These are phyloP conservation scores for Pseudachorutes palmiensis DNA, from an alignment of 1,140 invertebrate genomes.

Conservation along the genomic window DNA sequence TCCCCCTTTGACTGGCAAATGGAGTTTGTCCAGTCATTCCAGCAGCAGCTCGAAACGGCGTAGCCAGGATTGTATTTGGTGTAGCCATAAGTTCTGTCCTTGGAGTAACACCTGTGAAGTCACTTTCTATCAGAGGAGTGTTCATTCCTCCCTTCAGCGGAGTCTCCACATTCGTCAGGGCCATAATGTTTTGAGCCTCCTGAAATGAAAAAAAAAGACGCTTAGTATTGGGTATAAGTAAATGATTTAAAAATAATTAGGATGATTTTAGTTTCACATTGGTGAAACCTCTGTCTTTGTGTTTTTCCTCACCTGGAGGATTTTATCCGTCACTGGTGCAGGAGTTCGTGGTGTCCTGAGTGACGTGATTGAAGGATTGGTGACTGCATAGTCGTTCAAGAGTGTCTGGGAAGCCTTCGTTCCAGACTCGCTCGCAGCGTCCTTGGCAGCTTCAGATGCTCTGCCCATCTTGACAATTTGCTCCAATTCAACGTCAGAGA, in stretches of 20 bases:
- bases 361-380: constrained; percentile 56
- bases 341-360: constrained; percentile 79
- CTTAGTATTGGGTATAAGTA: constrained; percentile 1
- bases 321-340: constrained; percentile 59
- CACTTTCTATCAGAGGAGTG: constrained; percentile 78
- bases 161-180: constrained; percentile 92
- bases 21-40: constrained; percentile 38
- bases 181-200: constrained; percentile 98
- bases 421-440: constrained; percentile 76
- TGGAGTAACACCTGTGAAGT: constrained; percentile 77
- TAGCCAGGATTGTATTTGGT: constrained; percentile 88
- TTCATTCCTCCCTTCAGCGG: constrained; percentile 93
- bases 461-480: constrained; percentile 95
- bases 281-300: too few species aligned
- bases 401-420: constrained; percentile 74
- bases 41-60: constrained; percentile 64
- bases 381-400: constrained; percentile 82
- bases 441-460: constrained; percentile 85
- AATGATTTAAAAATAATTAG: not conserved
- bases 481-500: constrained; percentile 79
- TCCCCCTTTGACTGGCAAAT: constrained; percentile 44
- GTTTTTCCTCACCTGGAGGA: constrained; percentile 56
- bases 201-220: constrained; percentile 53
- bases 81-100: constrained; percentile 65
- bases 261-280: too few species aligned